Evolutionary conservation across 2,113 vertebrate genomes (phyloP).

Genomic region (Ochotona princeps): DNA sequence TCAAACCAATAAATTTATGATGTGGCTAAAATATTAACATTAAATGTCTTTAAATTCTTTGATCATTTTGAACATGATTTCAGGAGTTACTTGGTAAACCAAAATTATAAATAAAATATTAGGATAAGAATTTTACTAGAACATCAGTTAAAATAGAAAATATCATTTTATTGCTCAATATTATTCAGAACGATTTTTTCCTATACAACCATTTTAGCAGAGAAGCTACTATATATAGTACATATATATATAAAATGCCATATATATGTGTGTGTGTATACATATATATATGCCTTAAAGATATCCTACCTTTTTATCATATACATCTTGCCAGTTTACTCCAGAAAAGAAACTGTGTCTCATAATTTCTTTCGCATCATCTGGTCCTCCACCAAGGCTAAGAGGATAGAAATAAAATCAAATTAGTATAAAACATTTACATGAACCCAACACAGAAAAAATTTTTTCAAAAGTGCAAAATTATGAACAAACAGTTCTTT

Average conservation of each 20-base stretch:
- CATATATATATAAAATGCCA: not conserved
- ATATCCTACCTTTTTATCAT: constrained; percentile 96
- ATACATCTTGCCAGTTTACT: constrained; percentile 97
- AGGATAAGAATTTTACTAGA: constrained; percentile 6
- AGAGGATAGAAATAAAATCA: constrained; percentile 64
- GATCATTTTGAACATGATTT: constrained; percentile 9
- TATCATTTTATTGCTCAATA: not conserved
- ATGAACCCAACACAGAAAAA: not conserved
- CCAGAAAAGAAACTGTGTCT: constrained; percentile 97
- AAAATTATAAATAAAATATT: constrained; percentile 32
- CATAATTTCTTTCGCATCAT: constrained; percentile 99
- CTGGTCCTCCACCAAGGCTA: constrained; percentile 97
- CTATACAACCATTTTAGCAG: not conserved
- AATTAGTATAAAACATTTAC: constrained; percentile 44
- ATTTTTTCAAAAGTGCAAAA: not conserved
- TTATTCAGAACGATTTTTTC: not conserved
- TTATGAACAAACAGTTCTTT: not conserved
- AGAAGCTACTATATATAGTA: constrained; percentile 42
- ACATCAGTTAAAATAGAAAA: not conserved
- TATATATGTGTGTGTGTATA: too few relatives aligned
- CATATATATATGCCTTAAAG: not conserved
- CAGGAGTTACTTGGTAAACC: constrained; percentile 14
- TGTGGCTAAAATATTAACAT: constrained; percentile 40
- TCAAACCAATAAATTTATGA: not conserved
- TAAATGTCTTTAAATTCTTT: not conserved